Evolutionary conservation across 2,888 invertebrate species (phyloP).

Genomic region (Drosophila tanythrix): DNA sequence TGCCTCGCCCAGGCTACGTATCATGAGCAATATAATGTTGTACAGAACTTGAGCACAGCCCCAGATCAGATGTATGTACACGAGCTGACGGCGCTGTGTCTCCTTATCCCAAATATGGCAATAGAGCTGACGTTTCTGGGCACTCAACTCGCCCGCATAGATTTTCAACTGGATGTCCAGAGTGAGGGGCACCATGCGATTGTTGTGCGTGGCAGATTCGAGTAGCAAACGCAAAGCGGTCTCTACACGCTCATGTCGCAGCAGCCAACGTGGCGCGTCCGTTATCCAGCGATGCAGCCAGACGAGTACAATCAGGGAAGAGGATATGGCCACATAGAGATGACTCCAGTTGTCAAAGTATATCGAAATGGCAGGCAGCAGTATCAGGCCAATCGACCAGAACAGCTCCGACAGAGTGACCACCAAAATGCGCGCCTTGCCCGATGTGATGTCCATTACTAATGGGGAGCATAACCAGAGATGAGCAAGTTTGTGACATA

Average conservation of each 20-base stretch:
- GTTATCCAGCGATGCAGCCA: slow-evolving; percentile 84
- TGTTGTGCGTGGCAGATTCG: slow-evolving; percentile 83
- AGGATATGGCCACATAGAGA: slow-evolving; percentile 84
- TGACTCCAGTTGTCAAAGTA: slow-evolving; percentile 84
- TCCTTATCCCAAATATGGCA: slow-evolving; percentile 84
- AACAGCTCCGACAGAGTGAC: slow-evolving; percentile 84
- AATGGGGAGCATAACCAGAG: neutral
- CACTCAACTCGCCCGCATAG: slow-evolving; percentile 67
- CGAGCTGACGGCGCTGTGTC: slow-evolving; percentile 73
- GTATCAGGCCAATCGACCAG: slow-evolving; percentile 85
- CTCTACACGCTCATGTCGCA: slow-evolving; percentile 81
- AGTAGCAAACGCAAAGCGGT: slow-evolving; percentile 80
- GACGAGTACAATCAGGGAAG: slow-evolving; percentile 83
- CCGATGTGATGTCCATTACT: slow-evolving; percentile 84
- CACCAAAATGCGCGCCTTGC: slow-evolving; percentile 82
- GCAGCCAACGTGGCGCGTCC: slow-evolving; percentile 85
- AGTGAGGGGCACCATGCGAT: slow-evolving; percentile 83
- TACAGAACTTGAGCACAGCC: slow-evolving; percentile 82
- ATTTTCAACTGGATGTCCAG: slow-evolving; percentile 79
- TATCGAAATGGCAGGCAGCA: slow-evolving; percentile 84
- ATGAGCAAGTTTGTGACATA: slow-evolving; percentile 43
- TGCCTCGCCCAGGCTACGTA: slow-evolving; percentile 83
- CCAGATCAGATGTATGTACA: slow-evolving; percentile 83
- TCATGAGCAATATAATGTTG: slow-evolving; percentile 84
- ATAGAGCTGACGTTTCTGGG: slow-evolving; percentile 57